These are phyloP conservation scores for Drosophila ezoana DNA, from an alignment of 2,888 invertebrate genomes.

Conservation along the genomic window DNA sequence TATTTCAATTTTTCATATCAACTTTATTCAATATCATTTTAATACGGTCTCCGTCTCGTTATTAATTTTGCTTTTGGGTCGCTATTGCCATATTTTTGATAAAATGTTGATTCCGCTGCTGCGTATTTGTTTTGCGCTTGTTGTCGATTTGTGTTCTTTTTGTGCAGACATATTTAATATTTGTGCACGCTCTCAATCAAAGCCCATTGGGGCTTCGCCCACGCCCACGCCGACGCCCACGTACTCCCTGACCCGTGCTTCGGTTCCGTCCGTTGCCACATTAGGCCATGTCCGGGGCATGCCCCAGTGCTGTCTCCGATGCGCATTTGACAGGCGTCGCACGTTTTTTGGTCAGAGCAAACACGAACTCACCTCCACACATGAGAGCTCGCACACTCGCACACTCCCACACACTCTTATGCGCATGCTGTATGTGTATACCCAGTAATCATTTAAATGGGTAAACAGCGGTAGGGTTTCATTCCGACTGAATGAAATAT, in stretches of 20 bases:
- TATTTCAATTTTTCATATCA: neutral
- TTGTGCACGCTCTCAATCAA: constrained; percentile 47
- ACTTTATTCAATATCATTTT: neutral
- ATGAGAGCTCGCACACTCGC: neutral
- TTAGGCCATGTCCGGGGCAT: constrained; percentile 13
- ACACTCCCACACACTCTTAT: neutral
- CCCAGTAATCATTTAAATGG: neutral
- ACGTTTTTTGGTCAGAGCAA: constrained; percentile 48
- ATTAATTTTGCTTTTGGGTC: constrained; percentile 2
- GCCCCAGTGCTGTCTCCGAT: constrained; percentile 2
- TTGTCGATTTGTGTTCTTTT: constrained; percentile 26
- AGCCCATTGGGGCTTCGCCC: neutral
- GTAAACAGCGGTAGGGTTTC: neutral
- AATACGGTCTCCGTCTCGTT: neutral
- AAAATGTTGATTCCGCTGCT: constrained; percentile 8
- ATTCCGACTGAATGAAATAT: neutral
- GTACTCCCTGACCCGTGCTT: neutral
- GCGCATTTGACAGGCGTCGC: constrained; percentile 57
- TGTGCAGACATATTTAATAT: constrained; percentile 57
- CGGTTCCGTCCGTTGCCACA: constrained; percentile 9
- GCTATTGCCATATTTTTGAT: constrained; percentile 21
- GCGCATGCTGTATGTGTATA: constrained; percentile 6
- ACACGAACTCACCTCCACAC: constrained; percentile 13
- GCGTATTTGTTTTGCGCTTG: constrained; percentile 4
- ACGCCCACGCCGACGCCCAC: neutral